Conservation (phyloP, 2,888 invertebrate genomes). For the Criorhina ranunculi region DNA sequence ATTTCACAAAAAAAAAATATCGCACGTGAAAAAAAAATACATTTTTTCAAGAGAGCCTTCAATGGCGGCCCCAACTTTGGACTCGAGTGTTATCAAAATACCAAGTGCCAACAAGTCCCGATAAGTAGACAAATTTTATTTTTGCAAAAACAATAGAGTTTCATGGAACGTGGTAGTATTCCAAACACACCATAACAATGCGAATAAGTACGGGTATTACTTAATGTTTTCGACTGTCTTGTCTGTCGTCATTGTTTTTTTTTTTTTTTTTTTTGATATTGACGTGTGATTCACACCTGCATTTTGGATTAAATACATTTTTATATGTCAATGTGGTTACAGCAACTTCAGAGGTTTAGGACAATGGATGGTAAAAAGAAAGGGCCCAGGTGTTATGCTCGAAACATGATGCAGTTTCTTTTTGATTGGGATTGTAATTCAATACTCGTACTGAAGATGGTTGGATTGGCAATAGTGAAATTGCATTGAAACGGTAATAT, state of each 20-base stretch:
- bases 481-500: too few species aligned
- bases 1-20: constrained; percentile 20
- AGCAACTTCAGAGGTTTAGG: not conserved
- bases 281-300: constrained; percentile 7
- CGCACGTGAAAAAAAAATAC: constrained; percentile 19
- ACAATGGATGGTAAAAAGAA: not conserved
- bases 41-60: too few species aligned
- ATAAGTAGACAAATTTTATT: constrained; percentile 4
- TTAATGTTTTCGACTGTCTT: not conserved
- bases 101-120: constrained; percentile 1
- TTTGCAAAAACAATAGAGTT: constrained; percentile 10
- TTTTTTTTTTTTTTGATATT: not conserved
- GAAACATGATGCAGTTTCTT: not conserved
- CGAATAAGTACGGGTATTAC: not conserved
- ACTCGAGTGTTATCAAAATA: constrained; percentile 27
- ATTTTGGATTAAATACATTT: constrained; percentile 2
- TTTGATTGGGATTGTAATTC: too few species aligned
- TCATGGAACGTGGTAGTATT: not conserved
- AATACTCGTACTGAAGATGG: too few species aligned
- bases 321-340: too few species aligned
- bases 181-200: not conserved
- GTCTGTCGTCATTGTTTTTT: too few species aligned
- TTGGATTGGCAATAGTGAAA: too few species aligned
- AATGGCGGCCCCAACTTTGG: constrained; percentile 3
- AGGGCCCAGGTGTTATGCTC: not conserved